Base-by-base conservation (phyloP, 2,113 vertebrate genomes). In the Sinocyclocheilus rhinocerous region DNA sequence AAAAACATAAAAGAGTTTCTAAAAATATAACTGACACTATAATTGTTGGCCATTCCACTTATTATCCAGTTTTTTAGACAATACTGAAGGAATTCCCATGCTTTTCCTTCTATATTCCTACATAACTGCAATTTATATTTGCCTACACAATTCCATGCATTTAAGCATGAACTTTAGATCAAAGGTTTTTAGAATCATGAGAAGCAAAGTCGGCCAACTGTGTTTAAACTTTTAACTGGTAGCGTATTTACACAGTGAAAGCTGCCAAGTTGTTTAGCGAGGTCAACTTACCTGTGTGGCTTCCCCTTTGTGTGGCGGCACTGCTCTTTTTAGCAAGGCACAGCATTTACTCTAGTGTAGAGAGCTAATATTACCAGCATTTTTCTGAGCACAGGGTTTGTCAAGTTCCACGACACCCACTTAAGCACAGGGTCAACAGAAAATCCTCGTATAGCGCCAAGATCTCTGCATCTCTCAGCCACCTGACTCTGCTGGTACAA, bases 211-310 rank as follows among this genome's bases (percentile, higher is more conserved):
- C 33, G 15, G 18, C 10, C 42, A 72, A 22, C 26, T 15, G 5
- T n/a, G 6, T 52, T 12, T 83, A 70, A 83, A 83, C 39, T 67
- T n/a, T 42, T 42, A 36, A 52, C 42, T 8, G 10, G 18, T 8
- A 29, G 63, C 39, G 13, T 82, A 82, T 82, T 82, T 84, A 84
- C 67, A 59, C 48, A 73, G 67, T 11, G 22, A 73, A 72, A 24
- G 33, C 24, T 83, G 67, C 24, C 73, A 36, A 81, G 4, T 20
- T 33, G 18, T 65, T 26, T 39, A 55, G 57, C 78, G 15, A 77
- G 69, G 24, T 87, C 72, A 2, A 75, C 90, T 94, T 86, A 95
- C 95, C 94, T 95, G 93, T 90, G 89, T 92, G 92, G 92, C 90
- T 92, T 93, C 89, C 88, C 79, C 52, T 87, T 86, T 84, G 89